Base-by-base conservation (phyloP, 2,888 invertebrate species). In the Mythimna impura region DNA sequence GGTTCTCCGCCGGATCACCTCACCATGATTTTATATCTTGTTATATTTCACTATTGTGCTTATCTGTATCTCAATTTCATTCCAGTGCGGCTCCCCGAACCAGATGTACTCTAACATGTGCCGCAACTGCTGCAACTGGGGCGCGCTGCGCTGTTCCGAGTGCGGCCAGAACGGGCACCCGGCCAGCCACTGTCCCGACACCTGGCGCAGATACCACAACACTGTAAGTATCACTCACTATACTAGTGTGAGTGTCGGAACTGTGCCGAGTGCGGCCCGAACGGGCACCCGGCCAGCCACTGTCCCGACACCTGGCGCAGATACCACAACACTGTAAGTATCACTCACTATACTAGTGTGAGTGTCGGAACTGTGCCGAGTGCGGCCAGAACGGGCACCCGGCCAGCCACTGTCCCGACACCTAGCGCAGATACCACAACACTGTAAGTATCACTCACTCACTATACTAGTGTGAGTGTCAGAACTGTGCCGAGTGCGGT, bases 271-370 rank as follows among this genome's bases (percentile, higher is more conserved):
- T 98, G 98, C 89, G 96, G 96, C 67, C 96, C 97, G 84, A 86
- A 87, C 40, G 98, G 98, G 0, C 98, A 98, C 89, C 94, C 94
- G 14, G 87, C 95, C 63, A 93, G 95, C 34, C 94, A 95, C 88
- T 98, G 98, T 86, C 98, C 98, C 0, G 98, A 98, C 92, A 93
- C 97, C 58, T 98, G 98, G 98, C 96, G 98, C 66, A 96, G 98
- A 72, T 98, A 98, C 92, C 97, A 98, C 90, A 96, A 97, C 81
- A 98, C 98, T 79, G 98, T 95, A 79, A 89, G 81, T 67, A 54
- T 22, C 47, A 47, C 47, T 43, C 43, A 12, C 43, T 43, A 12
- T 12, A 43, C 12, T 43, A 40, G 9, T 40, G 40, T 10, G 40
- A 40, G 40, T 10, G 40, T 43, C 43, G 43, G 12, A 43, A 43